A percentile compares a stretch with the other conserved stretches of the same genome.
Evolutionary conservation across 2,888 invertebrate species (phyloP).

Genomic region (Amiota mariae): DNA sequence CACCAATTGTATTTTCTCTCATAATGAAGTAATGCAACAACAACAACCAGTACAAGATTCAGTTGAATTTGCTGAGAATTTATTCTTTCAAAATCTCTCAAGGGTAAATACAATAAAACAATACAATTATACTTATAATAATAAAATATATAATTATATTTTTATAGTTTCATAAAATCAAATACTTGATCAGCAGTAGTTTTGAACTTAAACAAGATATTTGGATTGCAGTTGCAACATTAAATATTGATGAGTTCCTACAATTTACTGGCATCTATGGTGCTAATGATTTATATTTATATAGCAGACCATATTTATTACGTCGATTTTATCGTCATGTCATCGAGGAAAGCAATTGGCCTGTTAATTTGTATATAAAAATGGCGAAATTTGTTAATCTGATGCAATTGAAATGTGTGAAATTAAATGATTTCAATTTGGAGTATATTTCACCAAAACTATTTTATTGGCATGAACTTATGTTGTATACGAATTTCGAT

Average conservation of each 20-base stretch:
- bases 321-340: slow-evolving; percentile 39
- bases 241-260: slow-evolving; percentile 44
- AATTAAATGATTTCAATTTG: slow-evolving; percentile 37
- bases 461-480: slow-evolving; percentile 45
- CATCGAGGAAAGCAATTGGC: slow-evolving; percentile 49
- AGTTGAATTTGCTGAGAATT: not conserved
- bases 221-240: slow-evolving; percentile 48
- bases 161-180: slow-evolving; percentile 47
- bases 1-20: too few species aligned
- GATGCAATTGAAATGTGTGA: slow-evolving; percentile 47
- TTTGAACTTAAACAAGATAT: slow-evolving; percentile 39
- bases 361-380: slow-evolving; percentile 44
- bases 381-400: slow-evolving; percentile 38
- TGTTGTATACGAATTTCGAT: slow-evolving; percentile 43
- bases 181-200: slow-evolving; percentile 44
- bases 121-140: not conserved
- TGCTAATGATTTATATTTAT: slow-evolving; percentile 30
- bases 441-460: slow-evolving; percentile 52
- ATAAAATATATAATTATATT: not conserved
- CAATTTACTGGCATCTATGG: slow-evolving; percentile 46
- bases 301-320: slow-evolving; percentile 19
- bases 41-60: too few species aligned
- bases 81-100: slow-evolving; percentile 34
- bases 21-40: too few species aligned
- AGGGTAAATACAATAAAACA: slow-evolving; percentile 36